These are phyloP conservation scores for Antechinus flavipes DNA, from an alignment of 2,113 vertebrate genomes.

Conservation along the genomic window DNA sequence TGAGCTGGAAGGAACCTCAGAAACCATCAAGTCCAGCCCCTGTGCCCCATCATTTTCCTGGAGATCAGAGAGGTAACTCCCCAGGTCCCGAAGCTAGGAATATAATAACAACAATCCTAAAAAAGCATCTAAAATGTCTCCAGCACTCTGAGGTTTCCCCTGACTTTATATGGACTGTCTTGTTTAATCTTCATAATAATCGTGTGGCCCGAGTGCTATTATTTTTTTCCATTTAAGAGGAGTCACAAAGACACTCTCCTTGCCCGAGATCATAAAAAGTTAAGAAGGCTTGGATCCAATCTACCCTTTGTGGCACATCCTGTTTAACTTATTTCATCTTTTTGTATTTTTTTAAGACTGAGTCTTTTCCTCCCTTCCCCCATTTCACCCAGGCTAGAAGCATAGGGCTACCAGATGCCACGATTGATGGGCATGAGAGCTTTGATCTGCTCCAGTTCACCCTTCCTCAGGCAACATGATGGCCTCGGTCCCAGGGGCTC, in stretches of 20 bases:
- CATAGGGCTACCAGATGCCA: not conserved
- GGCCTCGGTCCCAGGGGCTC: not conserved
- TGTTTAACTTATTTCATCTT: not conserved
- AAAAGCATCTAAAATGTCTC: not conserved
- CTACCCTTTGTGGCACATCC: not conserved
- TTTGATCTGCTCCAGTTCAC: not conserved
- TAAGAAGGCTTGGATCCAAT: not conserved
- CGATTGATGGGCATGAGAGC: not conserved
- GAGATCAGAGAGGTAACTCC: not conserved
- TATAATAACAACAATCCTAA: not conserved
- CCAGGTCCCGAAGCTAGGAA: not conserved
- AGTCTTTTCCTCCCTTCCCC: not conserved
- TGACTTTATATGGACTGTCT: not conserved
- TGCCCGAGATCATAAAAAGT: not conserved
- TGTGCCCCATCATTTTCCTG: not conserved
- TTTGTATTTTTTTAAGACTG: not conserved
- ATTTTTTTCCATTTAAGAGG: constrained; percentile 3
- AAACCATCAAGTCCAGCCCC: not conserved
- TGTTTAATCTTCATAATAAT: not conserved
- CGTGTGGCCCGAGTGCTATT: not conserved
- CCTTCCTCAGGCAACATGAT: not conserved
- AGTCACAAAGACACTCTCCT: not conserved
- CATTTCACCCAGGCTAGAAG: not conserved
- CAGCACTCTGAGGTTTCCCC: not conserved
- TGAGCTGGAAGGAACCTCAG: not conserved